Evolutionary conservation across 2,888 invertebrate species (phyloP).

Genomic region (Tillus elongatus): DNA sequence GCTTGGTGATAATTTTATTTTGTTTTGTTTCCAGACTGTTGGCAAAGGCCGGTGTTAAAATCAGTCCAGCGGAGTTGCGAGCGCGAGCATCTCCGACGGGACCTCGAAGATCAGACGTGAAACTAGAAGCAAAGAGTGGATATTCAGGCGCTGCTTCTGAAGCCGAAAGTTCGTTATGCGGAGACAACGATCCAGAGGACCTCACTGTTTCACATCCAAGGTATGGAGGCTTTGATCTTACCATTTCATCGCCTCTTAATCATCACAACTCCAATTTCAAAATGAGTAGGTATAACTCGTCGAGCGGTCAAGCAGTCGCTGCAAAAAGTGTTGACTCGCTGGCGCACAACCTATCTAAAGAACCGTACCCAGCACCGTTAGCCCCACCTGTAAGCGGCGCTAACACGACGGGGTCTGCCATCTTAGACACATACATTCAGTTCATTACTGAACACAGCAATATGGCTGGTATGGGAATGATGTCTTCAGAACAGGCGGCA

Average conservation of each 20-base stretch:
- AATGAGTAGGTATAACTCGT: slow-evolving; percentile 40
- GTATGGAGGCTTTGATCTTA: slow-evolving; percentile 36
- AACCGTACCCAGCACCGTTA: slow-evolving; percentile 59
- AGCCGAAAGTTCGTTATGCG: slow-evolving; percentile 63
- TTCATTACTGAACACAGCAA: slow-evolving; percentile 78
- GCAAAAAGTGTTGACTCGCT: slow-evolving; percentile 57
- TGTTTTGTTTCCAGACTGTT: slow-evolving; percentile 50
- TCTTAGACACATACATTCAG: slow-evolving; percentile 80
- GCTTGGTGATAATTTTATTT: too few species aligned
- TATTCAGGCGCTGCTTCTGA: slow-evolving; percentile 59
- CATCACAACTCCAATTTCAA: too few species aligned
- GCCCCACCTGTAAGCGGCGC: slow-evolving; percentile 38
- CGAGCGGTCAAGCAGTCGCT: slow-evolving; percentile 49
- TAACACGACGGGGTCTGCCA: slow-evolving; percentile 61
- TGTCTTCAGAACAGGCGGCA: slow-evolving; percentile 54
- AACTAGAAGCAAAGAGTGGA: slow-evolving; percentile 64
- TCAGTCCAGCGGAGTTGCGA: slow-evolving; percentile 71
- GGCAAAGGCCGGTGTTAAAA: slow-evolving; percentile 82
- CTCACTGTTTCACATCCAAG: slow-evolving; percentile 60
- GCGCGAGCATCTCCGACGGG: slow-evolving; percentile 83
- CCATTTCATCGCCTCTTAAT: slow-evolving; percentile 46
- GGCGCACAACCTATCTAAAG: slow-evolving; percentile 54
- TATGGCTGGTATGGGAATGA: slow-evolving; percentile 58
- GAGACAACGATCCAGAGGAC: slow-evolving; percentile 77
- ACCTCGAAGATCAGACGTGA: slow-evolving; percentile 65